phyloP scores from a whole-genome alignment of 2,888 invertebrate species.

The Dynastes grantii region DNA sequence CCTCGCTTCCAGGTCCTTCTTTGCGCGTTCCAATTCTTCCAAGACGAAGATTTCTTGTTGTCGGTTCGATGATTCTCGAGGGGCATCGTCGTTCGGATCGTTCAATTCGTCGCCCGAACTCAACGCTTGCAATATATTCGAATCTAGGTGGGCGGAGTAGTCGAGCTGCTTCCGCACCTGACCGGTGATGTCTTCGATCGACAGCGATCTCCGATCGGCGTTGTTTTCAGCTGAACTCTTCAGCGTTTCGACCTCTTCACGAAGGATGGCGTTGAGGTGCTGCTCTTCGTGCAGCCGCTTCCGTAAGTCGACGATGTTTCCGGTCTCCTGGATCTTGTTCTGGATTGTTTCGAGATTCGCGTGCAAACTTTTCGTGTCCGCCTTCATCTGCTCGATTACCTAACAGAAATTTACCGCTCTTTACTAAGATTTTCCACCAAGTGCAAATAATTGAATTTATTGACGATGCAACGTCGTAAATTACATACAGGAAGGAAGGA shows the following conservation, averaged over 20 bases:
- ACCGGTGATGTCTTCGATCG: constrained; percentile 73
- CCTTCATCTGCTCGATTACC: constrained; percentile 75
- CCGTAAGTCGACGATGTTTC: constrained; percentile 75
- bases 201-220: constrained; percentile 61
- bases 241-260: constrained; percentile 64
- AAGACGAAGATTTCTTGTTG: not conserved
- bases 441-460: too few relatives aligned
- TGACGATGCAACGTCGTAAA: too few relatives aligned
- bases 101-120: constrained; percentile 68
- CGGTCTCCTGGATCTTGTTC: constrained; percentile 73
- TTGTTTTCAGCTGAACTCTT: constrained; percentile 59
- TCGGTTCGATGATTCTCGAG: not conserved
- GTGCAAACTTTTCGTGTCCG: constrained; percentile 74
- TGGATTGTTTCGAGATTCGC: constrained; percentile 72
- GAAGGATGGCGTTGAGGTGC: constrained; percentile 68
- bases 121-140: constrained; percentile 74
- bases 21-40: constrained; percentile 53
- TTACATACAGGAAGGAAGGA: too few relatives aligned
- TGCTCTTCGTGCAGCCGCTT: constrained; percentile 74
- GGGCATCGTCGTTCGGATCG: constrained; percentile 19
- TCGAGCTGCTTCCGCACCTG: constrained; percentile 76
- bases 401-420: constrained; percentile 50
- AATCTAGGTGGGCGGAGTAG: constrained; percentile 76
- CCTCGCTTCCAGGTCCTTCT: constrained; percentile 70
- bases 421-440: too few relatives aligned